These are phyloP conservation scores for Cheilosia variabilis DNA, from an alignment of 2,888 invertebrate genomes.

Conservation along the genomic window DNA sequence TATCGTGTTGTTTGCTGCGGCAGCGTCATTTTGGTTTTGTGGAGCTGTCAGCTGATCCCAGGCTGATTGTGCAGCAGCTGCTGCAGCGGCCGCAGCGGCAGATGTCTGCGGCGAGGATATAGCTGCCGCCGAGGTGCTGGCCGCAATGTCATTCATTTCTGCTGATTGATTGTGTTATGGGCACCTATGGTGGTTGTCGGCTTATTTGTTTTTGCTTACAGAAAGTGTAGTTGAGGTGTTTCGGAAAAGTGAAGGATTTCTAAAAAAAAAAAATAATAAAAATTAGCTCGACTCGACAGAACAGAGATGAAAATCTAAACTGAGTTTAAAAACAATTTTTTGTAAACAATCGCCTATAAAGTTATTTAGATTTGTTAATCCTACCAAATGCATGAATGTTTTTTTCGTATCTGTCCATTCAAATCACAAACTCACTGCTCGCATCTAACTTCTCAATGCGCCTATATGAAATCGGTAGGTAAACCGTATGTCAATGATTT, in stretches of 20 bases:
- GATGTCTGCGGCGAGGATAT: conserved; percentile 59
- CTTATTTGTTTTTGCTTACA: conserved; percentile 3
- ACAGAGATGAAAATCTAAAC: too few relatives aligned
- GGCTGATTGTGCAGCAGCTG: conserved; percentile 80
- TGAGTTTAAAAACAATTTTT: too few relatives aligned
- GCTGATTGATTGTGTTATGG: conserved; percentile 76
- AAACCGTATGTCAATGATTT: too few relatives aligned
- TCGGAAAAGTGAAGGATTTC: neutral
- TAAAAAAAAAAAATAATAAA: conserved; percentile 6
- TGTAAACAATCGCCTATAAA: too few relatives aligned
- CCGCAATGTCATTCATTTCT: conserved; percentile 79
- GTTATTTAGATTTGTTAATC: too few relatives aligned
- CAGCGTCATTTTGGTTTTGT: conserved; percentile 77
- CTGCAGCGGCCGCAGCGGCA: conserved; percentile 66
- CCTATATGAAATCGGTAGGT: too few relatives aligned
- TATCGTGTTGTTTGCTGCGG: conserved; percentile 64
- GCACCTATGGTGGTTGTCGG: conserved; percentile 78
- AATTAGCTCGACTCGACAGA: too few relatives aligned
- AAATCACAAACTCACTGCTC: too few relatives aligned
- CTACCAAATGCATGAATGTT: too few relatives aligned
- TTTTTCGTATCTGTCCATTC: too few relatives aligned
- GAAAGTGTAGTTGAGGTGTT: neutral
- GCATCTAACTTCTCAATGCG: too few relatives aligned
- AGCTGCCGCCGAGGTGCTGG: conserved; percentile 76
- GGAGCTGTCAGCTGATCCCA: conserved; percentile 84